phyloP scores from a whole-genome alignment of 1,140 invertebrate genomes.

The Drosophila murphyi region DNA sequence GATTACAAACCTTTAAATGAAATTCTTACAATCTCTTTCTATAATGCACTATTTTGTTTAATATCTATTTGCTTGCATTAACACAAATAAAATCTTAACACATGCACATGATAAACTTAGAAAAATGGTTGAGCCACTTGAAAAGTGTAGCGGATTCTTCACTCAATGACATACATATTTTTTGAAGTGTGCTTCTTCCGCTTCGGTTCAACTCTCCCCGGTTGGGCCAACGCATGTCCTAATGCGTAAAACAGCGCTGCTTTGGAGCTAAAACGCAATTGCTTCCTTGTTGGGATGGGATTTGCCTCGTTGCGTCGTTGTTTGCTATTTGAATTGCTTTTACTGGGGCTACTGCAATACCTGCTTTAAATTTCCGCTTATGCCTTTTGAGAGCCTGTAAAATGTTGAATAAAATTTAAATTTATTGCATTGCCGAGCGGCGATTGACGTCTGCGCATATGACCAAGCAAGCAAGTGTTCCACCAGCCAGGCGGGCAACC shows the following conservation, averaged over 20 bases:
- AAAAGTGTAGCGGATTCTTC: too few relatives aligned
- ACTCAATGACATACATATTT: not conserved
- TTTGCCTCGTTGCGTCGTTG: conserved; percentile 15
- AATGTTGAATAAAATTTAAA: conserved; percentile 83
- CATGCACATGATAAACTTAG: too few relatives aligned
- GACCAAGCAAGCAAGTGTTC: conserved; percentile 31
- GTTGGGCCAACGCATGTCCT: conserved; percentile 75
- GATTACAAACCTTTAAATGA: too few relatives aligned
- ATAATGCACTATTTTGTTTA: too few relatives aligned
- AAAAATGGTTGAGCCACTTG: too few relatives aligned
- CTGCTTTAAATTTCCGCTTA: conserved; percentile 81
- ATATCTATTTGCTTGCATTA: too few relatives aligned
- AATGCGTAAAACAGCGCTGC: conserved; percentile 63
- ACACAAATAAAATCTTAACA: too few relatives aligned
- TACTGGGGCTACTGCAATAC: conserved; percentile 43
- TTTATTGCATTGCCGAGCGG: conserved; percentile 69
- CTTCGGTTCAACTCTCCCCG: not conserved
- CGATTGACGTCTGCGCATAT: conserved; percentile 75
- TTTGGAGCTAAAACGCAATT: conserved; percentile 55
- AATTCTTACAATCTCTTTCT: too few relatives aligned
- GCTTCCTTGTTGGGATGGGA: conserved; percentile 74
- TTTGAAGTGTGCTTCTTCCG: not conserved
- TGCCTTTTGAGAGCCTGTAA: conserved; percentile 81
- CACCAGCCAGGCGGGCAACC: not conserved
- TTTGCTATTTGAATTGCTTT: conserved; percentile 35